Evolutionary conservation across 2,888 invertebrate species (phyloP), one percentile per base, ranked within the genome.

Genomic region (Malacosoma neustria): DNA sequence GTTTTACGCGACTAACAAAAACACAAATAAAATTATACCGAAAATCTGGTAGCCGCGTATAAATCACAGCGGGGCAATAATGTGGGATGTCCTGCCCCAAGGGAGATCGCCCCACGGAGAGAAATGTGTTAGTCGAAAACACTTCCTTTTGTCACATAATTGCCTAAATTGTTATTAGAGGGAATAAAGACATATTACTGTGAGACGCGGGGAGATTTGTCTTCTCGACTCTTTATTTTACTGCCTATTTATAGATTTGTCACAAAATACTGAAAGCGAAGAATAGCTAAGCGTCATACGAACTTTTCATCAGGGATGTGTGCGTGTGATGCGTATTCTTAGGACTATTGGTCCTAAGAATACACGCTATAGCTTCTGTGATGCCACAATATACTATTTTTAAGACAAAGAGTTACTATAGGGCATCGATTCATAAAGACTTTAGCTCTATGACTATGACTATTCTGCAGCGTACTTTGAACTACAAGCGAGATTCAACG

Each of bases 91-190:
- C 81, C 69, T 22, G 22, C 22, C 22, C 22, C 22, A 22, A 22
- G 22, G 67, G 77, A 76, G 71, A 60, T 44, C 41, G 36, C 40
- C 41, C 46, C 41, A 49, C 45, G 42, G 49, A 61, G 68, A 72
- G 69, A 67, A 74, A 76, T 70, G 72, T 63, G 66, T 45, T 55
- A 66, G 67, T 60, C 68, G 72, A 69, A 66, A 75, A 79, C 77
- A 75, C 76, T 76, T 82, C 77, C 84, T 72, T 79, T 73, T 79
- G 82, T 82, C 81, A 81, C 79, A 76, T 84, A 82, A 82, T 84
- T 77, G 79, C 73, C 73, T 65, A 79, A 85, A 85, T 82, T 82
- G 85, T 84, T 85, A 85, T 85, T 85, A 84, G 79, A 71, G 71
- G 68, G 73, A 82, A 84, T 84, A 82, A 79, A 85, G 84, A 84